A percentile compares a stretch with the other conserved stretches of the same genome.
Evolutionary conservation across 1,140 invertebrate genomes (phyloP).

Genomic region (Neodiprion virginianus): DNA sequence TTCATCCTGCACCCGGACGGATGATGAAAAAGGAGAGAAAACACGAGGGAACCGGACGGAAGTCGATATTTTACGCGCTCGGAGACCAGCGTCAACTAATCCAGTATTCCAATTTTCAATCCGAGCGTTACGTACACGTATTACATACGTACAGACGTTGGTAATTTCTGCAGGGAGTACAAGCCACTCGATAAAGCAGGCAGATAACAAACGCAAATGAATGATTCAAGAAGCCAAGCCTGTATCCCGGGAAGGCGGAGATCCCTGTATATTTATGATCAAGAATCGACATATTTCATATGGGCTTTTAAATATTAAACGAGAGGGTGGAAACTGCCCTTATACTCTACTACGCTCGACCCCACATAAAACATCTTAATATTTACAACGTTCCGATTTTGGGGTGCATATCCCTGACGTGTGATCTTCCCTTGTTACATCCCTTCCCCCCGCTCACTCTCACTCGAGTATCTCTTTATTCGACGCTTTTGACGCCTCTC

Average conservation of each 20-base stretch:
- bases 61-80: too few species aligned
- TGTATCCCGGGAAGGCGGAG: conserved; percentile 11
- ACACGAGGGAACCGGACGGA: too few species aligned
- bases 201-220: neutral
- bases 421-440: neutral
- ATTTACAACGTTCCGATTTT: conserved; percentile 13
- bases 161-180: neutral
- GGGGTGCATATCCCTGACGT: neutral
- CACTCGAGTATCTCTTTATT: neutral
- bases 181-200: conserved; percentile 4
- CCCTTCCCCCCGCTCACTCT: neutral
- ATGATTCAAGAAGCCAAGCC: conserved; percentile 12
- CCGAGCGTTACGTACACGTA: neutral
- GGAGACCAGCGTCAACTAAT: neutral
- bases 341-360: conserved; percentile 33
- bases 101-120: neutral
- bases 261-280: conserved; percentile 53
- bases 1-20: too few species aligned
- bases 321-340: conserved; percentile 33
- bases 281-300: conserved; percentile 58
- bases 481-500: neutral
- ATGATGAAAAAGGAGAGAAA: too few species aligned
- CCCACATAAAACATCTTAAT: conserved; percentile 32
- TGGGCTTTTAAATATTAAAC: conserved; percentile 56
- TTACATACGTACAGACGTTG: neutral